Evolutionary conservation across 2,888 invertebrate species (phyloP), one percentile per base, ranked within the genome.

Genomic region (Ormyrus thymus): DNA sequence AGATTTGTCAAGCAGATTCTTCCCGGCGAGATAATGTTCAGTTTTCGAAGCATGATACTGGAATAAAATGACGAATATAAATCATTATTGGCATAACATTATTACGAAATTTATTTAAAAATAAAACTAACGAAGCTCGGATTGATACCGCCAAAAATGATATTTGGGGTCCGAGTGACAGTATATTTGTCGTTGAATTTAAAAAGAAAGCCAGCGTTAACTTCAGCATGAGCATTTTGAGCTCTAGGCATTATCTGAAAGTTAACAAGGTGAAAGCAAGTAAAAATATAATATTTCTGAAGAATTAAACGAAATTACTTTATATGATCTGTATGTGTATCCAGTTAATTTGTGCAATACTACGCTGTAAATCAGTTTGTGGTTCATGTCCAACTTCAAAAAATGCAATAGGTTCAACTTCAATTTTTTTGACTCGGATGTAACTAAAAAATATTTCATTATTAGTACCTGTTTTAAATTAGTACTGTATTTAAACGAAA

Each of bases 191-290:
- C 82, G 68, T 92, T 87, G 55, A 95, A 87, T 86, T 93, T 92
- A 70, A 95, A 91, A 4, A 94, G 89, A 84, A 96, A 95, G 1
- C 93, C 95, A 10, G 95, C 95, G 86, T 95, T 95, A 0, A 96
- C 94, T 78, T 94, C 93, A 0, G 95, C 95, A 84, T 95, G 95
- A 0, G 95, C 93, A 85, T 95, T 95, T 90, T 95, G 95, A 0
- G 94, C 93, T 80, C 95, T 91, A 0, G 94, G 94, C 93, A 94
- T 94, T 68, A 95, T 93, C 95, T 94, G 68, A 46, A 61, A 53
- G 2, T 13, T 62, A 6, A 13, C 51, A 13, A n/a, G 5, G 2
- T 69, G 48, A 7, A 6, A 48, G 11, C 11, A 11, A 1, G n/a
- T 46, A 6, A n/a, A 13, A 11, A 11, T 29, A 29, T 13, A 29